phyloP scores from a whole-genome alignment of 2,888 invertebrate species.

The Thymelicus lineola region DNA sequence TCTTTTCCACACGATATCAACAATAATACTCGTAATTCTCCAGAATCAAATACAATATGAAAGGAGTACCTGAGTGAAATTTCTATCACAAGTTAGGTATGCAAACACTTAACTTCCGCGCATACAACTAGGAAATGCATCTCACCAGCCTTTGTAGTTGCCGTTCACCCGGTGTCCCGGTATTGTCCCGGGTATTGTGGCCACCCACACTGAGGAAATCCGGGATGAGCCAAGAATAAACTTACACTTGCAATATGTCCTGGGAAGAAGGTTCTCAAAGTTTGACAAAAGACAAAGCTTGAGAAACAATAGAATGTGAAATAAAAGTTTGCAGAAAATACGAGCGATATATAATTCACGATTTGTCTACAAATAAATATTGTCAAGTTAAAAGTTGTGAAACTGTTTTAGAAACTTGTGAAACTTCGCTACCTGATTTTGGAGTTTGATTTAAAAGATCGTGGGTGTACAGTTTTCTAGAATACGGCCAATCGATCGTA shows the following conservation, averaged over 20 bases:
- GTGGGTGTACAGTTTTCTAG: too few relatives aligned
- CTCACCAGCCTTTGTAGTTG: conserved; percentile 17
- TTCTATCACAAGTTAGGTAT: conserved; percentile 4
- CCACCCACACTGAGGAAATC: conserved; percentile 28
- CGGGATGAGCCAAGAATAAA: conserved; percentile 29
- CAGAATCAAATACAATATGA: too few relatives aligned
- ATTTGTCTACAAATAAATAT: background rate
- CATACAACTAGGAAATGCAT: conserved; percentile 23
- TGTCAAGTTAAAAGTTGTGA: background rate
- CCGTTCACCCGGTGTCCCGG: conserved; percentile 10
- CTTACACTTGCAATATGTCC: conserved; percentile 22
- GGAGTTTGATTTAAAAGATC: too few relatives aligned
- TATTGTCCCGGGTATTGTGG: conserved; percentile 12
- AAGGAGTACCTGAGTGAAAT: too few relatives aligned
- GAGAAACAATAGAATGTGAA: background rate
- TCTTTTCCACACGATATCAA: too few relatives aligned
- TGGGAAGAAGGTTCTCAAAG: conserved; percentile 8
- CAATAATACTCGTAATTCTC: too few relatives aligned
- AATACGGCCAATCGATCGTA: too few relatives aligned
- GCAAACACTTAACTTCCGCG: conserved; percentile 13
- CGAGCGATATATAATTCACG: background rate
- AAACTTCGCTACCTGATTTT: too few relatives aligned
- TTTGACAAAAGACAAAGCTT: background rate
- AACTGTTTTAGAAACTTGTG: too few relatives aligned
- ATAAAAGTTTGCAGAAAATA: background rate